These are phyloP conservation scores for Apodemus sylvaticus DNA, from an alignment of 2,113 vertebrate species.

Conservation along the genomic window DNA sequence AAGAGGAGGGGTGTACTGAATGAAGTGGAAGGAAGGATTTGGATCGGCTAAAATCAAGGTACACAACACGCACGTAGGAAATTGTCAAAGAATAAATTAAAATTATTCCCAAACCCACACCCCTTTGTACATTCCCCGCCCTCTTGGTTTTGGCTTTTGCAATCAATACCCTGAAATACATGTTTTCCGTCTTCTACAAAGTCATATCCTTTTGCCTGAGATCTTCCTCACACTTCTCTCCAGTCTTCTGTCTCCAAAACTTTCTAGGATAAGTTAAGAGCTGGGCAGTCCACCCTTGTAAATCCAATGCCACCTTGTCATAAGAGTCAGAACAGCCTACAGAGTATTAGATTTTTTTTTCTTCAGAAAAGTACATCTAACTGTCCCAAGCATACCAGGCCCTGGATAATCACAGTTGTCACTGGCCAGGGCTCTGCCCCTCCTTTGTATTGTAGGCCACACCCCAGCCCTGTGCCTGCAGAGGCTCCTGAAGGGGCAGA, in stretches of 20 bases:
- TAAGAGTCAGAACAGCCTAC: neutral
- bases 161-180: neutral
- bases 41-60: neutral
- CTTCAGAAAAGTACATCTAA: conserved; percentile 5
- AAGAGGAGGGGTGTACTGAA: neutral
- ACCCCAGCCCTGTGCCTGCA: neutral
- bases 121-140: neutral
- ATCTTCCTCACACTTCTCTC: neutral
- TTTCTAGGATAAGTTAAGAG: neutral
- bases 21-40: neutral
- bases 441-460: rapidly evolving
- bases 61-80: neutral
- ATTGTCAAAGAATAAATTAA: neutral
- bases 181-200: neutral
- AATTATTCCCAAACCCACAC: neutral
- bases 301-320: neutral
- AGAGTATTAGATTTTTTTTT: neutral
- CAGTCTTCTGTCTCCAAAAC: neutral
- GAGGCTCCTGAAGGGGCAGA: neutral
- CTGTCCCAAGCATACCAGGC: neutral
- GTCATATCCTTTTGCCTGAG: neutral
- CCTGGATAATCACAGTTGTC: rapidly evolving
- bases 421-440: neutral
- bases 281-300: neutral
- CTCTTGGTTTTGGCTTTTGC: neutral